Conservation (phyloP, 2,113 vertebrate species). For the Ascaphus truei region DNA sequence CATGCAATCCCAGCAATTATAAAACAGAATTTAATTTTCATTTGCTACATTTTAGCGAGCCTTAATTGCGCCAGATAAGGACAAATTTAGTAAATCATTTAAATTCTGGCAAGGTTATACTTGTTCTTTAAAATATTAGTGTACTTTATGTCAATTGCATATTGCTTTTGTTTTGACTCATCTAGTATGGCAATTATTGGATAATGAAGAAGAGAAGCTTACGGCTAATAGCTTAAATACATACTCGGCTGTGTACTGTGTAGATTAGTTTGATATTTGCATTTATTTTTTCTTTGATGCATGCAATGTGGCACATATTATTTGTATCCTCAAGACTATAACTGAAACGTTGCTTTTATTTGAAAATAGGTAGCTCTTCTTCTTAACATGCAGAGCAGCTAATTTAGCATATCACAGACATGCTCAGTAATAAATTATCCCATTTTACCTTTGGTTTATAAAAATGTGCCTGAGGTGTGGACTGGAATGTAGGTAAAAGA, state of each 20-base stretch:
- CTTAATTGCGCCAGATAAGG: slow-evolving; percentile 34
- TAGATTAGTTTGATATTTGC: slow-evolving; percentile 6
- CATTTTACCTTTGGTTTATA: slow-evolving; percentile 3
- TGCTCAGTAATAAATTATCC: neutral
- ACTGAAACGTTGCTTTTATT: neutral
- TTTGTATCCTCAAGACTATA: neutral
- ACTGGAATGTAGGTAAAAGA: slow-evolving; percentile 42
- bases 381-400: too few species aligned
- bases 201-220: slow-evolving; percentile 29
- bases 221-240: slow-evolving; percentile 14
- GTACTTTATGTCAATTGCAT: slow-evolving; percentile 25
- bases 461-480: slow-evolving; percentile 51
- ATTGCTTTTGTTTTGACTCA: slow-evolving; percentile 2
- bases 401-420: too few species aligned
- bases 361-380: neutral
- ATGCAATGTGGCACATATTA: neutral
- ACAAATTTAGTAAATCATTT: slow-evolving; percentile 28
- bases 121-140: slow-evolving; percentile 21
- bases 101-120: slow-evolving; percentile 20
- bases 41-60: slow-evolving; percentile 34
- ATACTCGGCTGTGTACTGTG: slow-evolving; percentile 3
- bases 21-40: slow-evolving; percentile 12
- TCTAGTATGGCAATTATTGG: slow-evolving; percentile 26
- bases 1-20: slow-evolving; percentile 22
- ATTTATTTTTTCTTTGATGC: slow-evolving; percentile 1